phyloP scores from a whole-genome alignment of 2,113 vertebrate species.

The Ifrita kowaldi region DNA sequence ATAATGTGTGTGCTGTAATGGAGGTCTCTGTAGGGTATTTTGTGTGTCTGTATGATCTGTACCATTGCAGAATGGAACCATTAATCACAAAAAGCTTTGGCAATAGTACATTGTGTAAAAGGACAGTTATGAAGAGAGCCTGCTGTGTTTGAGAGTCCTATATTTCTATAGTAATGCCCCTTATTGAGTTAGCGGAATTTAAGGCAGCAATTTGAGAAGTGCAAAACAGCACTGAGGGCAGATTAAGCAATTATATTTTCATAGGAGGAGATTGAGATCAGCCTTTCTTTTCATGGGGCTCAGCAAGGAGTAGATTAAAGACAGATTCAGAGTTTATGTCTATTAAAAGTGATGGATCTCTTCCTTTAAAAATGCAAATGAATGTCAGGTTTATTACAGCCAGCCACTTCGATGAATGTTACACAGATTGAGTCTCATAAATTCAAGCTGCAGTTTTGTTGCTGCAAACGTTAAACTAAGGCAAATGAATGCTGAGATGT shows the following conservation, averaged over 20 bases:
- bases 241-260: conserved; percentile 13
- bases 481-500: background rate
- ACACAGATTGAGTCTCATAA: background rate
- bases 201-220: conserved; percentile 7
- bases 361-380: conserved; percentile 9
- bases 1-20: background rate
- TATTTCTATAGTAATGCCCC: conserved; percentile 2
- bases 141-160: background rate
- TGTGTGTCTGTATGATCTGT: background rate
- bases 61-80: background rate
- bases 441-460: background rate
- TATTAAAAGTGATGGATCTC: conserved; percentile 1
- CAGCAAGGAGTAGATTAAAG: conserved; percentile 5
- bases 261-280: background rate
- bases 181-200: conserved; percentile 15
- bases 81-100: conserved; percentile 2
- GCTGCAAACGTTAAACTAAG: background rate
- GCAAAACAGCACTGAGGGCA: background rate
- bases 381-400: background rate
- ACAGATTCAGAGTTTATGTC: background rate
- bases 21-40: background rate
- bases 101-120: background rate
- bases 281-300: background rate
- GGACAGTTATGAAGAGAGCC: background rate
- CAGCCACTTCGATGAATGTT: background rate